Base-by-base conservation (phyloP, 2,113 vertebrate genomes). In the Brachypteracias leptosomus region DNA sequence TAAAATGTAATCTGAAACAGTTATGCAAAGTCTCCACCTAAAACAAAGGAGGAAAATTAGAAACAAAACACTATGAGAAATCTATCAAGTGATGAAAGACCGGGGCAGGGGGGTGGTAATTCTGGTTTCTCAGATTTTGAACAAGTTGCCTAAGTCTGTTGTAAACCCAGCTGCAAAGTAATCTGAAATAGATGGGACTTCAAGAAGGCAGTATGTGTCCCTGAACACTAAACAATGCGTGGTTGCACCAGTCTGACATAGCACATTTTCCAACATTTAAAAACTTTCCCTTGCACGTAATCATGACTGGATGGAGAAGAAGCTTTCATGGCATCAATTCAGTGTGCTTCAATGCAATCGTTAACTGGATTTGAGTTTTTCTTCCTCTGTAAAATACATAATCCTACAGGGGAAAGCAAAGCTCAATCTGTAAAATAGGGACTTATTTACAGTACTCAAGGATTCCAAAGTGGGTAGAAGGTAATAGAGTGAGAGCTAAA, bases 401-500 rank as follows among this genome's bases (percentile, higher is more conserved):
- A 62, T 57, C 42, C 80, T 81, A 65, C 19, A 59, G 28, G 22
- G 65, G 47, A 93, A 93, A 92, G 47, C 44, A 85, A 81, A 72
- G 13, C n/a, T 84, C n/a, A 0, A 0, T 40, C 38, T 80, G 26
- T 77, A 71, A 86, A 77, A 59, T 11, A 55, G 36, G 79, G 26
- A 21, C 52, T 93, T 82, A 61, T 92, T 93, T 81, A n/a, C 25
- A 49, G 68, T 28, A 40, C 8, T 61, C 1, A 0, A 20, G 33
- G 38, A 55, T 55, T 82, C 72, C 19, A 8, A 95, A 95, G n/a
- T 88, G 67, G 83, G 92, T 89, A 24, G 80, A 96, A 96, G 96
- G 92, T 86, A 81, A 65, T 19, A 26, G 2, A 76, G 19, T 44
- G 49, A 65, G 47, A 93, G 33, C 63, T 71, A 57, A 91, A 94